phyloP scores from a whole-genome alignment of 1,140 invertebrate species.

The Apis mellifera region Amel_HAv3.1 CM009939.2:8623001-8623500 shows the following conservation, averaged over 20 bases:
- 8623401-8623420: neutral
- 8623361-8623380: neutral
- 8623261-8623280: conserved; percentile 73
- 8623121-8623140: no score
- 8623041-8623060: conserved; percentile 85
- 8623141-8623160: no score
- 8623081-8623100: neutral
- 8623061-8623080: conserved; percentile 57
- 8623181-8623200: conserved; percentile 83
- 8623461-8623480: conserved; percentile 70
- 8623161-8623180: conserved; percentile 74
- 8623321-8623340: conserved; percentile 76
- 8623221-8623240: conserved; percentile 83
- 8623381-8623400: conserved; percentile 4
- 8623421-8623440: conserved; percentile 31
- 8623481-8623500: neutral
- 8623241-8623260: conserved; percentile 80
- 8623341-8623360: neutral
- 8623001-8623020: conserved; percentile 84
- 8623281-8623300: conserved; percentile 73
- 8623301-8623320: conserved; percentile 74
- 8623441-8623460: conserved; percentile 75
- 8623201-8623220: conserved; percentile 86
- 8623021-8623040: conserved; percentile 83
- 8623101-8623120: neutral